Base-by-base conservation (phyloP, 2,113 vertebrate species). In the Megaceryle torquata region DNA sequence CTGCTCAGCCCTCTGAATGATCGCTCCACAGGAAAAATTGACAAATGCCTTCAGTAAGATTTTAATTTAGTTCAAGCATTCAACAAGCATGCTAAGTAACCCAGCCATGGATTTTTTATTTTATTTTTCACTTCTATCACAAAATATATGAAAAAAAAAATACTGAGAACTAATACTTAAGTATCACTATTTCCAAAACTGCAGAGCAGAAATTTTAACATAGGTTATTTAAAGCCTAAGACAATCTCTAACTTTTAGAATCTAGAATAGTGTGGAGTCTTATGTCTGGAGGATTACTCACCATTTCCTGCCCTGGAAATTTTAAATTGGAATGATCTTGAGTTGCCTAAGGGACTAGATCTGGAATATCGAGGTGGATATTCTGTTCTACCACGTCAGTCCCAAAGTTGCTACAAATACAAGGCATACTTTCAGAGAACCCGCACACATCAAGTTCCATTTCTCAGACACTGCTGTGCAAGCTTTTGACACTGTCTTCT, bases 151-250 rank as follows among this genome's bases (percentile, higher is more conserved):
- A 33, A 29, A 93, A 50, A 72, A 82, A 95, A 95, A 6, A 31
- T 59, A 41, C 57, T 54, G 77, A 82, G n/a, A 86, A 69, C 19
- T 5, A 48, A 51, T 83, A 25, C 8, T 4, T 71, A 93, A 78
- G 19, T 84, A 75, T 78, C n/a, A 31, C 21, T 93, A 91, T 91
- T 94, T 91, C 25, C 28, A 71, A 91, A 93, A 91, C 41, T 67
- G 21, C 31, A 39, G n/a, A 31, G 46, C 53, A 71, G 46, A 28
- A 85, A 82, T 87, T 78, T 91, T 81, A 81, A 72, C 5, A 1
- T 69, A 35, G 29, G 24, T 84, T 13, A 82, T 89, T 74, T 84
- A 87, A 87, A 89, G 19, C 37, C n/a, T 67, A 56, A 79, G 33
- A 39, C 31, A 51, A 56, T 90, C 28, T 87, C 56, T 70, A 88